These are phyloP conservation scores for Kuschelorhynchus macadamiae DNA, from an alignment of 2,888 invertebrate species.

Conservation along the genomic window DNA sequence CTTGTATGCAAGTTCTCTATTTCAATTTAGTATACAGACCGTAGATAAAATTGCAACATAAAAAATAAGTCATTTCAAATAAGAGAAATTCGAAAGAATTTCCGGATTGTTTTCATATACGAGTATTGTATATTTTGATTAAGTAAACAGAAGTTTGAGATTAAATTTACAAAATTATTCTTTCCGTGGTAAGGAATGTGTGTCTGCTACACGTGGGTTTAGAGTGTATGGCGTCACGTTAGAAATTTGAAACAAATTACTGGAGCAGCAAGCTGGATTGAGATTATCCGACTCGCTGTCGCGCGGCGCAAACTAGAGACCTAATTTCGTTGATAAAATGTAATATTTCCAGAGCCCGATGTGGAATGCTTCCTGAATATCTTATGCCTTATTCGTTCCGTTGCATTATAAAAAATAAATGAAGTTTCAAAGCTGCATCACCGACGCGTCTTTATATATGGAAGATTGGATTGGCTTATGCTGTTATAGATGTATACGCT, in stretches of 20 bases:
- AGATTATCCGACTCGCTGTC: constrained; percentile 33
- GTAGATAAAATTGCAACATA: no score
- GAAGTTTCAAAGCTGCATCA: constrained; percentile 27
- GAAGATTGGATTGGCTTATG: constrained; percentile 24
- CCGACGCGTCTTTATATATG: constrained; percentile 12
- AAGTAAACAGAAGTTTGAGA: no score
- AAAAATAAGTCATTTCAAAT: no score
- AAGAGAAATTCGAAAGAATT: no score
- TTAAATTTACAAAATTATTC: no score
- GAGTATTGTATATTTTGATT: no score
- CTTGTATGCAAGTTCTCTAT: no score
- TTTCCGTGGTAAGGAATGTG: no score
- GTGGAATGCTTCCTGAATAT: constrained; percentile 35
- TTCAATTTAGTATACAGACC: no score
- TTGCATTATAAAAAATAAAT: constrained; percentile 39
- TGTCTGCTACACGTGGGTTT: no score
- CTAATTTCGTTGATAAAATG: constrained; percentile 39
- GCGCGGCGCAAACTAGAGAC: constrained; percentile 26
- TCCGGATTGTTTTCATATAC: no score
- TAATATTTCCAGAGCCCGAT: constrained; percentile 39
- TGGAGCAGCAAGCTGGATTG: constrained; percentile 23
- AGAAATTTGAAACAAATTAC: constrained; percentile 26
- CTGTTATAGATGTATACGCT: no score
- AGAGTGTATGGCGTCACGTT: not conserved
- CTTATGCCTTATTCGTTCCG: constrained; percentile 41